Conservation (phyloP, 2,888 invertebrate species). For the Tineola bisselliella region DNA sequence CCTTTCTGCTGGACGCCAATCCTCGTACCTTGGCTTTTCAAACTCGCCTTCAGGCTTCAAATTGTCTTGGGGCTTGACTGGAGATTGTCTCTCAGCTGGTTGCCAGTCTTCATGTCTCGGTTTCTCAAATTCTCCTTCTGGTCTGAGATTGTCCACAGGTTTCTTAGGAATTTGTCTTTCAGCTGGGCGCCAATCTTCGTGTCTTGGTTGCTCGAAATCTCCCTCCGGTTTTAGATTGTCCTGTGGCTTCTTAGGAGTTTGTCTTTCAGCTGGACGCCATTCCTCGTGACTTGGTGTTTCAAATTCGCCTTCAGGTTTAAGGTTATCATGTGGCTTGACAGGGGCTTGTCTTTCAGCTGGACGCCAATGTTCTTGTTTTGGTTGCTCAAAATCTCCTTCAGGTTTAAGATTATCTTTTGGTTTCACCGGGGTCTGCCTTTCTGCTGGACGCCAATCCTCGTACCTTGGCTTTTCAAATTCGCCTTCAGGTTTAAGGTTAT, state of each 20-base stretch:
- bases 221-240: conserved; percentile 68
- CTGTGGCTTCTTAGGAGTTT: conserved; percentile 23
- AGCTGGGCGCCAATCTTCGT: conserved; percentile 35
- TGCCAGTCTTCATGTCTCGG: conserved; percentile 26
- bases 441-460: conserved; percentile 40
- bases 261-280: conserved; percentile 47
- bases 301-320: conserved; percentile 65
- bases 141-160: conserved; percentile 55
- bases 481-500: conserved; percentile 52
- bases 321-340: conserved; percentile 62
- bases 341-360: conserved; percentile 42
- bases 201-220: conserved; percentile 56
- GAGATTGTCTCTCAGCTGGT: conserved; percentile 27
- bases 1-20: conserved; percentile 28
- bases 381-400: conserved; percentile 66
- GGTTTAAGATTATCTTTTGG: conserved; percentile 62
- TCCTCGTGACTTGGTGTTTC: conserved; percentile 49
- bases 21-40: conserved; percentile 34
- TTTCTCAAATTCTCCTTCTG: conserved; percentile 44
- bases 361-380: conserved; percentile 35
- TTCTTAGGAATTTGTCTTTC: conserved; percentile 44
- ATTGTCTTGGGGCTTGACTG: conserved; percentile 35
- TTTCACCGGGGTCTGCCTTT: conserved; percentile 38
- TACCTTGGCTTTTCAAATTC: conserved; percentile 50
- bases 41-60: conserved; percentile 33